Evolutionary conservation across 2,797 vertebrate genomes (phyloP), one percentile per base, ranked within the genome.

Genomic region (Characodon lateralis): DNA sequence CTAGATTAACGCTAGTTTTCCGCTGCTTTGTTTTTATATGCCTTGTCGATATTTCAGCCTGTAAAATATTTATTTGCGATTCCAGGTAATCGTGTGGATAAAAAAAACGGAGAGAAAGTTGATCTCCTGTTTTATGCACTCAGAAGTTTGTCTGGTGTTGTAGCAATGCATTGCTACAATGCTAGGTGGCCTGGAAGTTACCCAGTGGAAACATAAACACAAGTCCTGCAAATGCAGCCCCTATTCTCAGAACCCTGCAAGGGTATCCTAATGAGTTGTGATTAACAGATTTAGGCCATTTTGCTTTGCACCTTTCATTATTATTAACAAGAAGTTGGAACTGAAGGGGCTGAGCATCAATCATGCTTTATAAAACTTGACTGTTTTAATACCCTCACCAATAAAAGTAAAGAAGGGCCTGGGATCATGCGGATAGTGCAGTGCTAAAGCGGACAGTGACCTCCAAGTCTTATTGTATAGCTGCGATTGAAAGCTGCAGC

Each of bases 251-350:
- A 83, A 89, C 89, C 82, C 78, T 87, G 84, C 55, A 73, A 84
- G 71, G 82, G 83, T 83, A 88, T 78, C 79, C 80, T 84, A 90
- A 91, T 87, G 74, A 89, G 76, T 68, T 65, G 78, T 68, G 48
- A 81, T 92, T 81, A 85, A 79, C 58, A 87, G 93, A 92, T 90
- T 78, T 93, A 88, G 90, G 89, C 70, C 92, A 89, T 84, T 83
- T 85, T 85, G 78, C 73, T 88, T 85, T 90, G 88, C 83, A 92
- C 86, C 76, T 80, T 89, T 88, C 82, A 86, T 90, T 87, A 86
- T 68, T 74, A 82, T 88, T 86, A 85, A 66, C 78, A 79, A 78
- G 84, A 61, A 80, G 76, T 87, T 74, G 71, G 89, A 87, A 84
- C 76, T 71, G 71, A 82, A 85, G 78, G 79, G 79, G 76, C 76